Evolutionary conservation across 2,113 vertebrate species (phyloP).

Genomic region (Platysternon megacephalum): DNA sequence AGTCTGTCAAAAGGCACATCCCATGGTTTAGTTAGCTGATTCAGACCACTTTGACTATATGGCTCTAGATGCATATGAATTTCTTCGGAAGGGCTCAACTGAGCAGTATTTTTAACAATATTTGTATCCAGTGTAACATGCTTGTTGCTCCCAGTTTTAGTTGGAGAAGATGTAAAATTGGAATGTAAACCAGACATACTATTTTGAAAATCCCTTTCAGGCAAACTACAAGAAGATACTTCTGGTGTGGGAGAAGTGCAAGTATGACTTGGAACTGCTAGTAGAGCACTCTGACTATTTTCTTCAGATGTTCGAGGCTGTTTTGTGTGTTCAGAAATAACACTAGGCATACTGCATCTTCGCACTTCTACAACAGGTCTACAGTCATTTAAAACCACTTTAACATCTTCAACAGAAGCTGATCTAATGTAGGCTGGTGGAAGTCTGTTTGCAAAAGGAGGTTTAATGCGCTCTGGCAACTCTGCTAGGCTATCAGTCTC

Average conservation of each 20-base stretch:
- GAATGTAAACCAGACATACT: slow-evolving; percentile 57
- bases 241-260: slow-evolving; percentile 79
- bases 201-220: slow-evolving; percentile 74
- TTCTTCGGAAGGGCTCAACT: slow-evolving; percentile 58
- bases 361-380: slow-evolving; percentile 80
- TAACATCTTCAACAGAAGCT: slow-evolving; percentile 89
- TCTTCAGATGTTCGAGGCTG: slow-evolving; percentile 80
- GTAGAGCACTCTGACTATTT: slow-evolving; percentile 48
- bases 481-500: slow-evolving; percentile 86
- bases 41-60: slow-evolving; percentile 63
- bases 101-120: slow-evolving; percentile 47
- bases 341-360: slow-evolving; percentile 77
- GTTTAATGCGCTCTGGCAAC: slow-evolving; percentile 80
- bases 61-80: slow-evolving; percentile 61
- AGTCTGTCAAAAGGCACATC: slow-evolving; percentile 75
- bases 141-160: slow-evolving; percentile 68
- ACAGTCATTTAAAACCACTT: slow-evolving; percentile 81
- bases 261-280: slow-evolving; percentile 35
- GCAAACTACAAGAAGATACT: slow-evolving; percentile 5
- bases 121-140: slow-evolving; percentile 66
- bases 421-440: slow-evolving; percentile 86
- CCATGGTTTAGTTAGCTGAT: slow-evolving; percentile 68
- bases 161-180: slow-evolving; percentile 59
- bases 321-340: slow-evolving; percentile 78
- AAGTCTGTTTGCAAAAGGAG: slow-evolving; percentile 77